Conservation (phyloP, 2,113 vertebrate genomes). For the Romanogobio albipinnatus region DNA sequence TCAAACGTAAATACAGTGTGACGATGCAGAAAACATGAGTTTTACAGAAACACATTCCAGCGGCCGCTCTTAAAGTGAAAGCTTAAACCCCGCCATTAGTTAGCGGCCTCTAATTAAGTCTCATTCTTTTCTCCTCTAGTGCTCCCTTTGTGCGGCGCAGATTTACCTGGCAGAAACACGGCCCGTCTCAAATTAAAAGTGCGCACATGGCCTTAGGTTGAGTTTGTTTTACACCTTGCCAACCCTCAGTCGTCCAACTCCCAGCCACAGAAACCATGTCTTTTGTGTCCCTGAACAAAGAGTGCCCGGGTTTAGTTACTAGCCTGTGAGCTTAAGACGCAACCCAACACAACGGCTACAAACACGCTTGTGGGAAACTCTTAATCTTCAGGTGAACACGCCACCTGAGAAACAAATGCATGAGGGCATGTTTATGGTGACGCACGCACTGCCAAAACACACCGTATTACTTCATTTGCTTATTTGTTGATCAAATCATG, state of each 20-base stretch:
- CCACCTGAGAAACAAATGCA: conserved; percentile 70
- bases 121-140: conserved; percentile 41
- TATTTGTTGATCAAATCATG: neutral
- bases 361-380: conserved; percentile 71
- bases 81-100: conserved; percentile 33
- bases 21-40: neutral
- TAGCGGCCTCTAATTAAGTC: conserved; percentile 20
- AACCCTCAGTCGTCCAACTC: conserved; percentile 67
- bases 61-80: conserved; percentile 11
- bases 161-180: conserved; percentile 30
- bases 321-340: conserved; percentile 65
- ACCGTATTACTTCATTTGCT: neutral
- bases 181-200: conserved; percentile 65
- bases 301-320: conserved; percentile 70
- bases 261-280: conserved; percentile 69
- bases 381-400: conserved; percentile 68
- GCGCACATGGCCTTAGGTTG: conserved; percentile 72
- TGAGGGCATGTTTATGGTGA: conserved; percentile 21
- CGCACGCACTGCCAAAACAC: neutral
- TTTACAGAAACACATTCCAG: neutral
- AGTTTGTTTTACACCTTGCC: conserved; percentile 74
- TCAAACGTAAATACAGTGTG: neutral
- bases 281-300: conserved; percentile 78
- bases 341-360: conserved; percentile 74
- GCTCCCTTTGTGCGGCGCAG: conserved; percentile 37